phyloP scores from a whole-genome alignment of 2,888 invertebrate genomes.

The Drosophila nr. perissopoda region DNA sequence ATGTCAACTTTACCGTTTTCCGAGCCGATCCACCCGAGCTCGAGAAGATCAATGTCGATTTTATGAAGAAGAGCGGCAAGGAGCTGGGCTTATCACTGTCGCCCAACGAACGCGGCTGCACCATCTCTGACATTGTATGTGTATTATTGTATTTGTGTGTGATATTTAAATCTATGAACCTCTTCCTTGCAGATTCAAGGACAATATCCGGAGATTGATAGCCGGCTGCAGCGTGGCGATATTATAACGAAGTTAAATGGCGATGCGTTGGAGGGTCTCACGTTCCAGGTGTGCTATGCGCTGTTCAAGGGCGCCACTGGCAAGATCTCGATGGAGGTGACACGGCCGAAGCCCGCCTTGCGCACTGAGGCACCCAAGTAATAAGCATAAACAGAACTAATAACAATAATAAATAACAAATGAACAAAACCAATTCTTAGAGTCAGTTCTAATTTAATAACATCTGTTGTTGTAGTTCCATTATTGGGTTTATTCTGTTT shows the following conservation, averaged over 20 bases:
- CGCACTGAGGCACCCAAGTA: conserved; percentile 81
- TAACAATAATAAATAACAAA: conserved; percentile 34
- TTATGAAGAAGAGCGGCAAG: conserved; percentile 94
- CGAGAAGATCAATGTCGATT: conserved; percentile 91
- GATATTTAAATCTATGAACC: background rate
- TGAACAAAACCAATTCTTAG: conserved; percentile 49
- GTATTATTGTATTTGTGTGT: background rate
- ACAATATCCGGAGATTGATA: conserved; percentile 94
- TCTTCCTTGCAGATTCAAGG: conserved; percentile 89
- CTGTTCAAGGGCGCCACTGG: conserved; percentile 94
- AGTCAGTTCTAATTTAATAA: conserved; percentile 68
- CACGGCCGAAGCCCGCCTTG: conserved; percentile 90
- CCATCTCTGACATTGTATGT: conserved; percentile 96
- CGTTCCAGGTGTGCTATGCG: conserved; percentile 94
- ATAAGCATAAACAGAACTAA: conserved; percentile 24
- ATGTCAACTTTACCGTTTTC: conserved; percentile 93
- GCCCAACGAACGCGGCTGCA: conserved; percentile 93
- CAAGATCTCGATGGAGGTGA: conserved; percentile 92
- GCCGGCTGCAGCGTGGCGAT: conserved; percentile 96
- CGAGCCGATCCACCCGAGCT: conserved; percentile 91
- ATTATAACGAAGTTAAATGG: conserved; percentile 95
- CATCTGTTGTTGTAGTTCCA: conserved; percentile 65
- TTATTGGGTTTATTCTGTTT: conserved; percentile 62
- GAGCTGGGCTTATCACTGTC: conserved; percentile 95
- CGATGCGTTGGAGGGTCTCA: conserved; percentile 90